Evolutionary conservation across 2,888 invertebrate species (phyloP).

Genomic region (Lepidochitona cinerea): DNA sequence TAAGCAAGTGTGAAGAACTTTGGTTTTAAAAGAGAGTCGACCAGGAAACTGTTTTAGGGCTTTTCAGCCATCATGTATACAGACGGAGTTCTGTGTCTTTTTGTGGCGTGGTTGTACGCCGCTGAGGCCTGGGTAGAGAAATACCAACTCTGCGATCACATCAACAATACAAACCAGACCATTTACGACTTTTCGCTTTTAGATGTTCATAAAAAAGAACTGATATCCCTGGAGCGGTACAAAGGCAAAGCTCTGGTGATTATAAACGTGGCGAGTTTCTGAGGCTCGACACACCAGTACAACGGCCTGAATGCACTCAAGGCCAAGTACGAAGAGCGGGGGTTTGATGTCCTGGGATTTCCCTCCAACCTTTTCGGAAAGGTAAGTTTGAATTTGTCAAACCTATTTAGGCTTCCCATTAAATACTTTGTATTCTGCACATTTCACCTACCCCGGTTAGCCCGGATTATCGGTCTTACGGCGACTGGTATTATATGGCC

Average conservation of each 20-base stretch:
- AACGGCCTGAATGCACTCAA: conserved; percentile 39
- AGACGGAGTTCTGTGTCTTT: too few species aligned
- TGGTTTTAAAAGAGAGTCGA: too few species aligned
- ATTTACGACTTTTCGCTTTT: conserved; percentile 13
- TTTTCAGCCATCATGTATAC: too few species aligned
- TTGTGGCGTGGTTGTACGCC: background rate
- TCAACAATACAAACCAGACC: conserved; percentile 13
- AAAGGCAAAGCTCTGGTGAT: conserved; percentile 27
- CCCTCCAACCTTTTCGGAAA: conserved; percentile 45
- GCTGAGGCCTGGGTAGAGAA: background rate
- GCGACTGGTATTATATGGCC: too few species aligned
- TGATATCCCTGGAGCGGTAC: conserved; percentile 6
- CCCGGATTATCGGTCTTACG: too few species aligned
- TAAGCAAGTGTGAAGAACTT: too few species aligned
- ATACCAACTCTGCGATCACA: conserved; percentile 18
- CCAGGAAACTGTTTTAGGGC: too few species aligned
- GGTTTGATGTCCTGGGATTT: conserved; percentile 38
- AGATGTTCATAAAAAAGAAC: conserved; percentile 6
- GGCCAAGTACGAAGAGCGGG: conserved; percentile 22
- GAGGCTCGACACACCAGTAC: conserved; percentile 38
- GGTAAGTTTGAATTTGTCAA: too few species aligned
- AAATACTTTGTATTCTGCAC: too few species aligned
- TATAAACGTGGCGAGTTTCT: conserved; percentile 35
- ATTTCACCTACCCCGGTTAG: too few species aligned
- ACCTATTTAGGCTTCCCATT: too few species aligned